Base-by-base conservation (phyloP, 2,888 invertebrate genomes). In the Anoncus sp. region DNA sequence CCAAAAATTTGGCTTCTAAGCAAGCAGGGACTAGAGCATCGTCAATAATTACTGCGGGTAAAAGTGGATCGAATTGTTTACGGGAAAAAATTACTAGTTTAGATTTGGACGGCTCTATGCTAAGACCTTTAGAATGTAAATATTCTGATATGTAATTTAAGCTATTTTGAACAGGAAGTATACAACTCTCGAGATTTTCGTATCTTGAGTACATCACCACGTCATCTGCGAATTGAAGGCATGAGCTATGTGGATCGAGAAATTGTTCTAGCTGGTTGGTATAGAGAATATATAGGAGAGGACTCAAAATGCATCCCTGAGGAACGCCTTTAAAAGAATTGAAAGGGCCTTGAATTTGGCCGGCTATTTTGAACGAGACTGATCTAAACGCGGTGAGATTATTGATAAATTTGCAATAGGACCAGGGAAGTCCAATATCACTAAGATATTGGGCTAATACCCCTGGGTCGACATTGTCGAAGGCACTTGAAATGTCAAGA, bases 151-250 rank as follows among this genome's bases (percentile, higher is more conserved):
- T 16, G 3, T 22, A 9, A 14, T 65, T 38, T 12, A 57, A 3
- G 18, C 47, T 47, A 12, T 4, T 47, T 40, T 73, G 57, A 2
- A 73, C 3, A 12, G 65, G 59, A 1, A 38, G 18, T 2, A 55
- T 22, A 9, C 35, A 57, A 22, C 22, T 16, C 1, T 16, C 16
- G 16, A 72, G 22, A 4, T 12, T 3, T 2, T 35, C 9, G 1
- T 43, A 55, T 31, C 27, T 55, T 1, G 63, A 59, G 14, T 38
- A 47, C 12, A 77, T 62, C 1, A n/a, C 77, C 1, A 65, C 22
- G 24, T 75, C 78, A 24, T 75, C 79, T 0, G 73, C 79, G 38
- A 79, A 79, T 45, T 73, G 65, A 5, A 72, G 59, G 18, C 65
- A 62, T 9, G 62, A 16, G 20, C 66, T 53, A 3, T 14, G 22